Percentiles rank a stretch among this genome's conserved stretches.
Evolutionary conservation across 1,140 invertebrate species (phyloP).

Genomic region (Branchinecta lindahli): DNA sequence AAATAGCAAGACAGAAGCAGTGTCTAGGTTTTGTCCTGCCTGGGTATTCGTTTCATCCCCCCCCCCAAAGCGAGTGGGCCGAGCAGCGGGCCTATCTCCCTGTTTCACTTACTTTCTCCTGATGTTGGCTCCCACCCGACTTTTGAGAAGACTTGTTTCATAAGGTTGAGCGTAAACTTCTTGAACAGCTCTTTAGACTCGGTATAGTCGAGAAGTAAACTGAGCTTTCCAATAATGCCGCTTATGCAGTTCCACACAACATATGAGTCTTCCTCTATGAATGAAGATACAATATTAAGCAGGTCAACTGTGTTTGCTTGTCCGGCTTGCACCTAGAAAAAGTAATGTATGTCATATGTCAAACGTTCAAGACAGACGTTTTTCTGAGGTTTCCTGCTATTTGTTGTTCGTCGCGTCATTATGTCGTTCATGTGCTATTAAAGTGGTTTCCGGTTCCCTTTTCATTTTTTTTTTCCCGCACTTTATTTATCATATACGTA

Average conservation of each 20-base stretch:
- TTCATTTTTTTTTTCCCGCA: no score
- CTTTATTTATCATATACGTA: no score
- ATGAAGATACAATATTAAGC: conserved; percentile 53
- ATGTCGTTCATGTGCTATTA: no score
- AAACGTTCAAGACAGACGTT: neutral
- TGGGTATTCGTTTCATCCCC: no score
- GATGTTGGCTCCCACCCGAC: conserved; percentile 61
- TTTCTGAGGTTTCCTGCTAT: no score
- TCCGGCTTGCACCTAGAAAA: conserved; percentile 56
- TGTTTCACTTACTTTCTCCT: conserved; percentile 41
- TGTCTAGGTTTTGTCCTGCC: no score
- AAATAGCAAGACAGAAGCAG: no score
- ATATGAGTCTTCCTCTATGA: conserved; percentile 71
- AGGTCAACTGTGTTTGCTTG: conserved; percentile 60
- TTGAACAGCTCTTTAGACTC: conserved; percentile 51
- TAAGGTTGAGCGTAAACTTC: conserved; percentile 49
- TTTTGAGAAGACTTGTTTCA: conserved; percentile 46
- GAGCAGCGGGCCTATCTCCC: no score
- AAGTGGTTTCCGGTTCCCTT: no score
- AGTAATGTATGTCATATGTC: conserved; percentile 9
- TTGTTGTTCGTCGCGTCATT: no score
- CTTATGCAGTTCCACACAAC: conserved; percentile 79
- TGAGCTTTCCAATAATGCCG: conserved; percentile 57
- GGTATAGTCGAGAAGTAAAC: conserved; percentile 56
- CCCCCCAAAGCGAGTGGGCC: no score